Evolutionary conservation across 2,797 vertebrate genomes (phyloP).

Genomic region (Rousettus madagascariensis): DNA sequence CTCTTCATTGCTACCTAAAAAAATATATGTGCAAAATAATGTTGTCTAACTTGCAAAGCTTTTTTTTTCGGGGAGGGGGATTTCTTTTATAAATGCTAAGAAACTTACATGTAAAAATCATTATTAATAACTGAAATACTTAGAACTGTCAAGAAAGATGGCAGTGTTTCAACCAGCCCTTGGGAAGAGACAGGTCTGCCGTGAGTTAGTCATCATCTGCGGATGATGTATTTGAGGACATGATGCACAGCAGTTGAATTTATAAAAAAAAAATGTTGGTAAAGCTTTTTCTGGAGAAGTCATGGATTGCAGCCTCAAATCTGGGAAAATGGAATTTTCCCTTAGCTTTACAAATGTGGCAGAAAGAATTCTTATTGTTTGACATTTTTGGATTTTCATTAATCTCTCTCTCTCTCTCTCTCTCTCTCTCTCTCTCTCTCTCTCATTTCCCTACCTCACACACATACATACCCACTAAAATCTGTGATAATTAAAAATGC

Average conservation of each 20-base stretch:
- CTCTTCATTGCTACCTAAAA: constrained; percentile 2
- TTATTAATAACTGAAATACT: constrained; percentile 60
- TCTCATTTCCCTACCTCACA: too few species aligned
- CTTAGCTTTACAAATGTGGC: constrained; percentile 42
- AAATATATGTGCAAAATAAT: constrained; percentile 2
- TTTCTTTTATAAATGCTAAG: constrained; percentile 41
- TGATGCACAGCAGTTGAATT: constrained; percentile 67
- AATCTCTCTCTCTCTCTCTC: background rate
- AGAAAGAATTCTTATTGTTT: constrained; percentile 36
- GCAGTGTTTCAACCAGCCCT: constrained; percentile 44
- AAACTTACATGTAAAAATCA: background rate
- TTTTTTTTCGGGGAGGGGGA: background rate
- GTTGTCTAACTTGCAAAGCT: background rate
- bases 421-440: too few species aligned
- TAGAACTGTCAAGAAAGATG: constrained; percentile 56
- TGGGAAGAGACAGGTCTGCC: constrained; percentile 46
- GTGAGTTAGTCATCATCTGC: constrained; percentile 66
- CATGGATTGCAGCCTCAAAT: constrained; percentile 49
- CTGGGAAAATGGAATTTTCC: constrained; percentile 67
- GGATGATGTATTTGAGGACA: constrained; percentile 75
- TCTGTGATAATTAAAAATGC: constrained; percentile 29
- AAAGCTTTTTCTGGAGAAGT: constrained; percentile 68
- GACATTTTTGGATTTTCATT: constrained; percentile 32
- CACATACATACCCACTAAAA: background rate
- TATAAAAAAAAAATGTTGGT: constrained; percentile 64